phyloP scores from a whole-genome alignment of 2,113 vertebrate genomes.

The Chamaetylas fuelleborni region DNA sequence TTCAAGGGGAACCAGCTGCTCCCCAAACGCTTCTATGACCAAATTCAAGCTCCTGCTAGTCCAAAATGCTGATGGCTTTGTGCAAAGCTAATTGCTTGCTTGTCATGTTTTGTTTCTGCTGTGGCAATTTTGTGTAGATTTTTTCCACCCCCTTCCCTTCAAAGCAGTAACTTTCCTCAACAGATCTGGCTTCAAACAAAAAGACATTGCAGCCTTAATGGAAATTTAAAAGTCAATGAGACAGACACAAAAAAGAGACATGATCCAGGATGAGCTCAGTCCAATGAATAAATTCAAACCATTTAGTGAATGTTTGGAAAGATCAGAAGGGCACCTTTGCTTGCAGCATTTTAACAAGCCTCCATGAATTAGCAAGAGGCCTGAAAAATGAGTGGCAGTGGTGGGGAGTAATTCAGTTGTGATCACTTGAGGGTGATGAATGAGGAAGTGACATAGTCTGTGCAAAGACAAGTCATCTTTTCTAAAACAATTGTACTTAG shows the following conservation, averaged over 20 bases:
- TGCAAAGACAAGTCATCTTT: slow-evolving; percentile 78
- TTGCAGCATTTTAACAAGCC: slow-evolving; percentile 72
- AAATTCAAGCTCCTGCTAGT: not conserved
- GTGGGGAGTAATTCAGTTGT: slow-evolving; percentile 68
- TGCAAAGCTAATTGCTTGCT: not conserved
- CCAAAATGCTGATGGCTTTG: not conserved
- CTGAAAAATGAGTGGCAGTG: slow-evolving; percentile 72
- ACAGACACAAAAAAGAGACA: slow-evolving; percentile 52
- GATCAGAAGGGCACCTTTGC: slow-evolving; percentile 75
- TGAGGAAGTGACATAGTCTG: slow-evolving; percentile 77
- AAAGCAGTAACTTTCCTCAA: slow-evolving; percentile 32
- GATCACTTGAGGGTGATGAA: slow-evolving; percentile 79
- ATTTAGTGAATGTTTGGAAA: slow-evolving; percentile 72
- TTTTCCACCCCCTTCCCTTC: not conserved
- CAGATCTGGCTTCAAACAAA: slow-evolving; percentile 55
- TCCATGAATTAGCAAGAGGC: slow-evolving; percentile 62
- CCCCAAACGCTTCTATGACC: not conserved
- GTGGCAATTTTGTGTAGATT: not conserved
- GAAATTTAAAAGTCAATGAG: slow-evolving; percentile 75
- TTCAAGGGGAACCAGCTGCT: not conserved
- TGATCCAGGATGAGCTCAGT: slow-evolving; percentile 63
- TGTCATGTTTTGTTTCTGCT: not conserved
- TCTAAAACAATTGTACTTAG: slow-evolving; percentile 77
- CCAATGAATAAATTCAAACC: slow-evolving; percentile 74
- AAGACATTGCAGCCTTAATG: slow-evolving; percentile 53